Percentiles rank a stretch among this genome's conserved stretches.
Conservation (phyloP, 2,113 vertebrate species). For the Furnarius figulus region DNA sequence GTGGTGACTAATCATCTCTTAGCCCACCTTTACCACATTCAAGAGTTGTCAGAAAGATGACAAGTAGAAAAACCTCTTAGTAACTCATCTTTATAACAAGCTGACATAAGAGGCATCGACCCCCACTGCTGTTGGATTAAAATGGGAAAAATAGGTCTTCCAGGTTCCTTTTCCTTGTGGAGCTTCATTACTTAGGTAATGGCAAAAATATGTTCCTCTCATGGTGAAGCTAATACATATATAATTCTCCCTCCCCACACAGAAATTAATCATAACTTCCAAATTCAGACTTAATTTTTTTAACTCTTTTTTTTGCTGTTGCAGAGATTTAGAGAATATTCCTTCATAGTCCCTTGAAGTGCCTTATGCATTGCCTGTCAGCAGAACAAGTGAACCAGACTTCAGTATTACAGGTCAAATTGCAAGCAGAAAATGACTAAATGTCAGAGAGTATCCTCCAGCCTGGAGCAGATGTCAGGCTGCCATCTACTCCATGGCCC, state of each 20-base stretch:
- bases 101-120: conserved; percentile 20
- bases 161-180: conserved; percentile 42
- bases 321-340: not conserved
- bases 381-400: not conserved
- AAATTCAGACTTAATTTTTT: not conserved
- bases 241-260: conserved; percentile 17
- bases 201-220: conserved; percentile 21
- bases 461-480: not conserved
- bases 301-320: not conserved
- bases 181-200: conserved; percentile 35
- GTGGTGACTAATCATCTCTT: conserved; percentile 53
- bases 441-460: not conserved
- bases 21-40: conserved; percentile 51
- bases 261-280: conserved; percentile 30
- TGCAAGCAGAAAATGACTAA: not conserved
- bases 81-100: conserved; percentile 37
- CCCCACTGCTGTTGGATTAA: conserved; percentile 29
- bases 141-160: conserved; percentile 43
- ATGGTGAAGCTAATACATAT: conserved; percentile 8
- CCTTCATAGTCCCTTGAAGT: not conserved
- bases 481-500: not conserved
- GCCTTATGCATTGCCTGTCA: not conserved
- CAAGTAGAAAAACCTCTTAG: conserved; percentile 41
- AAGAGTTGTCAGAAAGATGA: conserved; percentile 36
- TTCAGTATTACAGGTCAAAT: not conserved